Conservation (phyloP, 2,797 vertebrate genomes). For the Tarsius wallacei region DNA sequence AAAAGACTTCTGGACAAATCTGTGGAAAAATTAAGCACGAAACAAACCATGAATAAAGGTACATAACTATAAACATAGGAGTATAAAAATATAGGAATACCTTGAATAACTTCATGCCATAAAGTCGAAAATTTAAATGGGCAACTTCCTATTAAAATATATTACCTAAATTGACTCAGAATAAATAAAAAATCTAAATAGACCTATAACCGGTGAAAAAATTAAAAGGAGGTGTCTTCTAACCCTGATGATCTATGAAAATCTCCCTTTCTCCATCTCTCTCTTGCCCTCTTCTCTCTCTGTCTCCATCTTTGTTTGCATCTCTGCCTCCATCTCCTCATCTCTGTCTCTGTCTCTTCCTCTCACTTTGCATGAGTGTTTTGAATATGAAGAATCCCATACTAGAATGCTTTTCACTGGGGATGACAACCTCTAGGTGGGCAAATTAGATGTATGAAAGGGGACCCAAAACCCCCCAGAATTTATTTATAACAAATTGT, state of each 20-base stretch:
- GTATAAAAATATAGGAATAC: neutral
- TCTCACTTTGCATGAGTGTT: neutral
- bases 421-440: neutral
- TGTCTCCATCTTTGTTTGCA: neutral
- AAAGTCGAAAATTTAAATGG: neutral
- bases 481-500: too few species aligned
- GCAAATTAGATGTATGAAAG: neutral
- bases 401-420: neutral
- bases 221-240: neutral
- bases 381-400: conserved; percentile 2
- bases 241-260: neutral
- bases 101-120: neutral
- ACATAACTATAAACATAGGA: neutral
- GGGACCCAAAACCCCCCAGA: too few species aligned
- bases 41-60: neutral
- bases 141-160: conserved; percentile 2
- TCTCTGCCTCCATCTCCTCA: neutral
- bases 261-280: neutral
- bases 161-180: conserved; percentile 9
- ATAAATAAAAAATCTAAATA: neutral
- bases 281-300: neutral
- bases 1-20: conserved; percentile 1
- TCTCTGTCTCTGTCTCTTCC: neutral
- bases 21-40: conserved; percentile 24
- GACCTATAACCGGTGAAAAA: neutral